phyloP scores from a whole-genome alignment of 1,140 invertebrate genomes.

The Leptinotarsa defecta region DNA sequence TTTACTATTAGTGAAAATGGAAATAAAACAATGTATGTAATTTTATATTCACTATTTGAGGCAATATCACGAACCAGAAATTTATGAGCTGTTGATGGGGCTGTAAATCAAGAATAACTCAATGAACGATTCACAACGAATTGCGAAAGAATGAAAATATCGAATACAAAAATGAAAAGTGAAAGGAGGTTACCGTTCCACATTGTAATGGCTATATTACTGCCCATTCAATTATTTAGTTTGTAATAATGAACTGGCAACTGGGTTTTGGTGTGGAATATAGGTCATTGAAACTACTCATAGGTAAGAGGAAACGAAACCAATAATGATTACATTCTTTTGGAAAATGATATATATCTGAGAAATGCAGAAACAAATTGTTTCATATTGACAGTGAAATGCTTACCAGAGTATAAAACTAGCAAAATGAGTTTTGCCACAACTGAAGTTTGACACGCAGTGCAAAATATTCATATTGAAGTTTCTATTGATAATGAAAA shows the following conservation, averaged over 20 bases:
- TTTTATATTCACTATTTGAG: too few relatives aligned
- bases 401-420: background rate
- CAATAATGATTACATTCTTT: background rate
- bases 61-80: too few relatives aligned
- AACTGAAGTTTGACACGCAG: too few relatives aligned
- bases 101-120: too few relatives aligned
- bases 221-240: background rate
- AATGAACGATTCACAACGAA: background rate
- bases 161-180: background rate
- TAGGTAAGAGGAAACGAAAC: background rate
- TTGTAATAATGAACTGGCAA: background rate
- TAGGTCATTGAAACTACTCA: slow-evolving; percentile 11
- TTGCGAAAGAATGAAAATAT: background rate
- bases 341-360: background rate
- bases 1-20: too few relatives aligned
- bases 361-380: background rate
- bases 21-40: too few relatives aligned
- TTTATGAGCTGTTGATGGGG: too few relatives aligned
- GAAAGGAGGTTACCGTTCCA: background rate
- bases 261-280: background rate
- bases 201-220: background rate
- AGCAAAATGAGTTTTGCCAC: too few relatives aligned
- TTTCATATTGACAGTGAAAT: background rate
- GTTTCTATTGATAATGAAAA: too few relatives aligned
- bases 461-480: too few relatives aligned